These are phyloP conservation scores for Thera britannica DNA, from an alignment of 2,888 invertebrate genomes.

Conservation along the genomic window DNA sequence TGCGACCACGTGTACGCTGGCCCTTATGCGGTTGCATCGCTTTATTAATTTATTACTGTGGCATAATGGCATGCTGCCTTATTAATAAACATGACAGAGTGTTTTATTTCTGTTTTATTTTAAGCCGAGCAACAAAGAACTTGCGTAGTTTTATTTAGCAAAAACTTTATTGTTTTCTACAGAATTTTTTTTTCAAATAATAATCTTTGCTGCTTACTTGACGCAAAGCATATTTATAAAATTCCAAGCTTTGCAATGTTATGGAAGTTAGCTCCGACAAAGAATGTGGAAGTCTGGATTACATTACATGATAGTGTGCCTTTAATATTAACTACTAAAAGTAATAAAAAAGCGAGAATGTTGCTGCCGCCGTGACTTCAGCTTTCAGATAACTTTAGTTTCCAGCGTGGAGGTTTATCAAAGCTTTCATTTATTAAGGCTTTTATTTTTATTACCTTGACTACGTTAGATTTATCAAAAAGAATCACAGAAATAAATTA, in stretches of 20 bases:
- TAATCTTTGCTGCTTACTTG: slow-evolving; percentile 2
- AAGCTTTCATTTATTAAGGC: background rate
- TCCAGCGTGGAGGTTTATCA: slow-evolving; percentile 3
- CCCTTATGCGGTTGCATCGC: slow-evolving; percentile 33
- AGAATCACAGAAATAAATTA: too few relatives aligned
- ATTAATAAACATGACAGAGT: slow-evolving; percentile 16
- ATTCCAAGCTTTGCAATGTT: slow-evolving; percentile 13
- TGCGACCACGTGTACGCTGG: slow-evolving; percentile 30
- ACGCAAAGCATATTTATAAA: slow-evolving; percentile 12
- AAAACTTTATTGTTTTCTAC: slow-evolving; percentile 3
- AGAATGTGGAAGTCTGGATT: slow-evolving; percentile 21
- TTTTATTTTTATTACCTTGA: too few relatives aligned
- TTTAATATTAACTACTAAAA: slow-evolving; percentile 30
- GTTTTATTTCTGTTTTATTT: slow-evolving; percentile 18
- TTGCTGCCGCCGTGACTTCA: background rate
- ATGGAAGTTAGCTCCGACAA: slow-evolving; percentile 5
- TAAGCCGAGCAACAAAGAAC: background rate
- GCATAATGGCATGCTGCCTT: slow-evolving; percentile 11
- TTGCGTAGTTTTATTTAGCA: background rate
- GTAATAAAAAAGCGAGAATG: slow-evolving; percentile 28
- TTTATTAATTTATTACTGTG: slow-evolving; percentile 36
- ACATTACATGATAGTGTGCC: slow-evolving; percentile 35
- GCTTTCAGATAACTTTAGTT: slow-evolving; percentile 12
- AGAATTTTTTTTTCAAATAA: slow-evolving; percentile 6
- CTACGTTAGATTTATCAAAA: too few relatives aligned